A percentile compares a stretch with the other conserved stretches of the same genome.
Evolutionary conservation across 1,140 invertebrate species (phyloP).

Genomic region (Drosophila athabasca): DNA sequence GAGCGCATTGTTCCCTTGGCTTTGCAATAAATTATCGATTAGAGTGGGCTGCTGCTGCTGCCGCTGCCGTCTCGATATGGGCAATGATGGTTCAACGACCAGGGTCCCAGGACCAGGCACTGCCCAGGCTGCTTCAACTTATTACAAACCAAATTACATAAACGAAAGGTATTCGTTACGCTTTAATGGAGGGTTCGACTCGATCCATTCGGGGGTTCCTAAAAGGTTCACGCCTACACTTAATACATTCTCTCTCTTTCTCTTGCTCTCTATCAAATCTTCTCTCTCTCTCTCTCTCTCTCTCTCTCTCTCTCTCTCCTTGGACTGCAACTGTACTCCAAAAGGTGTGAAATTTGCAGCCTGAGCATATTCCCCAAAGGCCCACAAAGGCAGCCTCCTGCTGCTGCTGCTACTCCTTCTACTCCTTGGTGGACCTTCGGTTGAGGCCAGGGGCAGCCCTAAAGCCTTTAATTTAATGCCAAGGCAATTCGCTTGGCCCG

Average conservation of each 20-base stretch:
- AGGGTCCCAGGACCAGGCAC: background rate
- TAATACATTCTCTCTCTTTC: slow-evolving; percentile 6
- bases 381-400: slow-evolving; percentile 21
- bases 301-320: background rate
- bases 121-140: slow-evolving; percentile 3
- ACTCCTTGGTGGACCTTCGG: slow-evolving; percentile 3
- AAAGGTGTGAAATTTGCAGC: slow-evolving; percentile 69
- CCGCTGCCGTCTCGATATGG: slow-evolving; percentile 31
- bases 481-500: slow-evolving; percentile 64
- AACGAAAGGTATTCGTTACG: slow-evolving; percentile 50
- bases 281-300: background rate
- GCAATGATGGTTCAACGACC: slow-evolving; percentile 50
- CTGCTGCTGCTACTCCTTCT: slow-evolving; percentile 15
- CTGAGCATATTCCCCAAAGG: slow-evolving; percentile 67
- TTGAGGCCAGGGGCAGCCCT: slow-evolving; percentile 21
- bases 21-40: slow-evolving; percentile 75
- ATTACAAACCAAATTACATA: slow-evolving; percentile 58
- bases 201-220: slow-evolving; percentile 22
- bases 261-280: background rate
- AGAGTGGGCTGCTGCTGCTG: slow-evolving; percentile 38
- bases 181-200: slow-evolving; percentile 37
- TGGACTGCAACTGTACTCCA: slow-evolving; percentile 47
- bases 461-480: slow-evolving; percentile 70
- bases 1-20: slow-evolving; percentile 54
- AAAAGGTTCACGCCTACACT: slow-evolving; percentile 58